Conservation (phyloP, 2,797 vertebrate genomes). For the Myotis findleyi region DNA sequence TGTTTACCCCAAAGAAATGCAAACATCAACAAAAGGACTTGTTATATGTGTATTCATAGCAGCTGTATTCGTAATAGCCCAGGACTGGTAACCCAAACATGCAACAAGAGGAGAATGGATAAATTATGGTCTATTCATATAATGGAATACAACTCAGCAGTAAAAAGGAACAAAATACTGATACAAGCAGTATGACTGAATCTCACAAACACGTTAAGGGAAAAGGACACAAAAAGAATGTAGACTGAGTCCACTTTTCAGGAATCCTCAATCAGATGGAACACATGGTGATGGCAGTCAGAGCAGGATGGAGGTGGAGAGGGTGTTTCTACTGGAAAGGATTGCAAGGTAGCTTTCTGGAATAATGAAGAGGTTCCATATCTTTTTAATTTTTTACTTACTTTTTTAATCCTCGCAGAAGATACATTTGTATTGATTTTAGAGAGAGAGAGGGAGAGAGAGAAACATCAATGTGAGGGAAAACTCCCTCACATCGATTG, state of each 20-base stretch:
- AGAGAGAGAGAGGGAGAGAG: not conserved
- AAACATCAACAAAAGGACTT: conserved; percentile 9
- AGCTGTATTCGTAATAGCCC: conserved; percentile 39
- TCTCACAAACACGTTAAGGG: not conserved
- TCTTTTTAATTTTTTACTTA: not conserved
- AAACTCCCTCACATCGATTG: too few species aligned
- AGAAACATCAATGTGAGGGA: too few species aligned
- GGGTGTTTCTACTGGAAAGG: not conserved
- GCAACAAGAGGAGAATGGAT: not conserved
- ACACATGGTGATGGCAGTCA: not conserved
- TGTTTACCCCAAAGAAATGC: conserved; percentile 27
- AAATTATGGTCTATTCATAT: not conserved
- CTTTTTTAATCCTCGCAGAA: not conserved
- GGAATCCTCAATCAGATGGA: not conserved
- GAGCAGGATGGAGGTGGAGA: not conserved
- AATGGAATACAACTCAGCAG: not conserved
- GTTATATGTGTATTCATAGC: not conserved
- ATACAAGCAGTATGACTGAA: not conserved
- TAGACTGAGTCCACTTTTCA: not conserved
- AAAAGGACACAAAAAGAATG: not conserved
- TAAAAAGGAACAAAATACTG: conserved; percentile 26
- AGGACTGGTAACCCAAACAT: conserved; percentile 26
- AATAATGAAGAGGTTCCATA: not conserved
- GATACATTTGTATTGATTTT: not conserved
- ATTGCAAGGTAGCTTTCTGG: not conserved